Evolutionary conservation across 2,888 invertebrate genomes (phyloP).

Genomic region (Pteria penguin): DNA sequence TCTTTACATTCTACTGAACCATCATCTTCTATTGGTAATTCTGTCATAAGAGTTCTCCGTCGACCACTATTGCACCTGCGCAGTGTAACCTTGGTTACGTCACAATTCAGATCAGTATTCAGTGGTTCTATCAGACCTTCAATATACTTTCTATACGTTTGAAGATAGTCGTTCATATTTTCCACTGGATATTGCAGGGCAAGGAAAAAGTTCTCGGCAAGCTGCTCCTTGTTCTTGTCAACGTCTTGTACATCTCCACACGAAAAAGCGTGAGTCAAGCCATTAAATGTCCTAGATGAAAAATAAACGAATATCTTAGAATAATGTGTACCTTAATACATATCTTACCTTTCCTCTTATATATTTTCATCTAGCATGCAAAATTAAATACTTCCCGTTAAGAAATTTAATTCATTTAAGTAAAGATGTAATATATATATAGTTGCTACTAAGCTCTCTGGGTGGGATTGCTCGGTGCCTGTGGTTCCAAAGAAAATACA

Average conservation of each 20-base stretch:
- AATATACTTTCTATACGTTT: constrained; percentile 44
- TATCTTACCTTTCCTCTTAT: too few species aligned
- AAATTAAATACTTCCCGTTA: too few species aligned
- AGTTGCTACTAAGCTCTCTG: too few species aligned
- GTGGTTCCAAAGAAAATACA: too few species aligned
- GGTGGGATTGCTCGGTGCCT: too few species aligned
- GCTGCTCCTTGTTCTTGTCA: constrained; percentile 11
- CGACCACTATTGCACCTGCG: background rate
- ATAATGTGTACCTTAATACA: too few species aligned
- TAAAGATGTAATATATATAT: too few species aligned
- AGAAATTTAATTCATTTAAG: too few species aligned
- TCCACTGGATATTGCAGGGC: constrained; percentile 48
- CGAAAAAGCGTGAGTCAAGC: constrained; percentile 29
- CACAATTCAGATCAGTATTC: background rate
- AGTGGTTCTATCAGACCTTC: constrained; percentile 16
- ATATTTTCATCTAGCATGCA: too few species aligned
- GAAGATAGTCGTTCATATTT: constrained; percentile 48
- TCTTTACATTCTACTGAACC: constrained; percentile 33
- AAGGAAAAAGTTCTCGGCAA: constrained; percentile 50
- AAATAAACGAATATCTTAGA: too few species aligned
- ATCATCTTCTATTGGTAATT: constrained; percentile 8
- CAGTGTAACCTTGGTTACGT: background rate
- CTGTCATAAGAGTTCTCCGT: background rate
- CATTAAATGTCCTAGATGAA: constrained; percentile 46
- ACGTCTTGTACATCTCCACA: background rate